Evolutionary conservation across 2,113 vertebrate species (phyloP), one percentile per base, ranked within the genome.

Genomic region (Regulus satrapa): DNA sequence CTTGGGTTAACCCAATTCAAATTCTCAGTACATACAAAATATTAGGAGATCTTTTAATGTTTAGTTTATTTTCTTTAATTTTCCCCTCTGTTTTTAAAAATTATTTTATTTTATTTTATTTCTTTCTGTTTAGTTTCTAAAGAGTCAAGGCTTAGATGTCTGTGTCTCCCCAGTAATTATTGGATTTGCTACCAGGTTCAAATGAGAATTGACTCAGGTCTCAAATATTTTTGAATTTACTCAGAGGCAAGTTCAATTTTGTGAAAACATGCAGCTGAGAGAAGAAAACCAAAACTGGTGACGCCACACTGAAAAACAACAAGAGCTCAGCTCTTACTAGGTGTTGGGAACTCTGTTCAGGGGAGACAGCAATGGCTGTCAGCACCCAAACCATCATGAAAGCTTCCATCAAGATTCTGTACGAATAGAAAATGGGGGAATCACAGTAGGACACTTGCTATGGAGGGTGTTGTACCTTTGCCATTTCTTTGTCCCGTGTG

Each of bases 1-100:
- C 38, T 90, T 83, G 38, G 8, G 55, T 74, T 85, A 83, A 85
- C 49, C 54, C 51, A 90, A 8, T 66, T 93, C 63, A 26, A 7
- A 74, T 79, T 92, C 68, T 88, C 41, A 38, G 19, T 66, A 36
- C 12, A 11, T n/a, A 48, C 4, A 85, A 92, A 89, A 63, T 56
- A 73, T 38, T 29, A 7, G 6, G 52, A 75, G 29, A 29, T 43
- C 61, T 77, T 80, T 83, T 36, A 63, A 34, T 45, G 31, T 63
- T 58, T 67, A 25, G 28, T 43, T 92, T 88, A 5, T 78, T 85
- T 63, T 48, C 52, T 61, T 32, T n/a, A n/a, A n/a, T 25, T n/a
- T 4, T 6, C 2, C 3, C 4, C 13, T 3, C 14, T 10, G 40
- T 41, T 41, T 41, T 41, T 15, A n/a, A n/a, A n/a, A n/a, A n/a